Percentiles rank a stretch among this genome's conserved stretches.
phyloP scores from a whole-genome alignment of 2,888 invertebrate species.

The Polyommatus iphigenia region DNA sequence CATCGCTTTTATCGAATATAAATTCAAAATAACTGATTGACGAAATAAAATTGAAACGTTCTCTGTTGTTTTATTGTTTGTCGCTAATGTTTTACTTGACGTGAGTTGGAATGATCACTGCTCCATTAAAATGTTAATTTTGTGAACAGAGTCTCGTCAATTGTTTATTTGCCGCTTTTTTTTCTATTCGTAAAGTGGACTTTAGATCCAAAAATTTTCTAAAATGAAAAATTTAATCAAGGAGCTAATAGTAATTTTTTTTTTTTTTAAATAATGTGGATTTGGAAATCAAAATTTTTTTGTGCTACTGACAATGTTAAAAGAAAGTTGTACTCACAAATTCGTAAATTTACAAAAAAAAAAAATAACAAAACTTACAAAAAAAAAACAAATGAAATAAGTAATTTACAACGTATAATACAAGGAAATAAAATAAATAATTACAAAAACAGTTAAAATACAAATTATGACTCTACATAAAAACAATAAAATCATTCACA shows the following conservation, averaged over 20 bases:
- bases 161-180: not conserved
- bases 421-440: slow-evolving; percentile 34
- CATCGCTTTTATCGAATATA: slow-evolving; percentile 49
- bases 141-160: not conserved
- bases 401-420: not conserved
- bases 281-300: not conserved
- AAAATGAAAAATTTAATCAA: not conserved
- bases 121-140: not conserved
- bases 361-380: not conserved
- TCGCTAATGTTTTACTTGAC: not conserved
- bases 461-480: slow-evolving; percentile 39
- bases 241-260: not conserved
- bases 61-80: not conserved
- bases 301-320: not conserved
- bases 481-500: slow-evolving; percentile 34
- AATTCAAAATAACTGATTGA: slow-evolving; percentile 44
- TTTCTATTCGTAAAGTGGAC: no score
- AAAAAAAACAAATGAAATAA: not conserved
- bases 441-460: slow-evolving; percentile 31
- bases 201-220: not conserved
- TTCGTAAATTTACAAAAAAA: not conserved
- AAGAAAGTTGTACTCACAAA: not conserved
- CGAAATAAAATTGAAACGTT: slow-evolving; percentile 34
- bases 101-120: not conserved
- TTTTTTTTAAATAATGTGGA: not conserved